Conservation (phyloP, 2,113 vertebrate genomes). For the Malurus cyaneus region DNA sequence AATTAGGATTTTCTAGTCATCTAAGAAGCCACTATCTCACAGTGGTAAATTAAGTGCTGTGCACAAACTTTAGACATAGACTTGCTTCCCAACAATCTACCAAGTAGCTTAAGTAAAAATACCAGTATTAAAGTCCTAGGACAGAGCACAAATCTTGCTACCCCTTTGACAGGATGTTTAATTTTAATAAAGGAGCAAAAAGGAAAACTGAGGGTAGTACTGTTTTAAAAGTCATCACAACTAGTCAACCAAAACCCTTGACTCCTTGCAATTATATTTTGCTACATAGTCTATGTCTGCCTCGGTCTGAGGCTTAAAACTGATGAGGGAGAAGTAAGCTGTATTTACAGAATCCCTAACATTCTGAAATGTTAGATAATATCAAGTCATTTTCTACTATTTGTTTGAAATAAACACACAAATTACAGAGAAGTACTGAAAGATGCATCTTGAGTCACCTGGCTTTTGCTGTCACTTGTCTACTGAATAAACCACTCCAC, state of each 20-base stretch:
- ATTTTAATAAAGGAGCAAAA: background rate
- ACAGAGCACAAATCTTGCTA: background rate
- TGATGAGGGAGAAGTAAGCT: background rate
- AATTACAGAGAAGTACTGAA: background rate
- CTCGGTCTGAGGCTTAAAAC: background rate
- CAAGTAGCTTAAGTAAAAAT: background rate
- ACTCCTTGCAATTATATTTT: background rate
- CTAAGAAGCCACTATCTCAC: background rate
- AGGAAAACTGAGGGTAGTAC: background rate
- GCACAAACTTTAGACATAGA: background rate
- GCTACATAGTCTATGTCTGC: background rate
- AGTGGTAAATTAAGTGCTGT: background rate
- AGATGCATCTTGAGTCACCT: background rate
- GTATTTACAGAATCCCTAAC: background rate
- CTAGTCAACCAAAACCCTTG: background rate
- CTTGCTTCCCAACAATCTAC: background rate
- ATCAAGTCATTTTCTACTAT: background rate
- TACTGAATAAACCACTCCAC: background rate
- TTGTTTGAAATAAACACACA: constrained; percentile 15
- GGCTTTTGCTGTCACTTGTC: background rate
- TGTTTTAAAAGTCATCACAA: background rate
- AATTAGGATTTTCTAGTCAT: background rate
- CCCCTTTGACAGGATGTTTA: background rate
- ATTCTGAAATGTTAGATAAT: background rate
- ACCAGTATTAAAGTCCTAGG: background rate